A percentile compares a stretch with the other conserved stretches of the same genome.
phyloP scores from a whole-genome alignment of 2,888 invertebrate genomes.

The Aricia artaxerxes region DNA sequence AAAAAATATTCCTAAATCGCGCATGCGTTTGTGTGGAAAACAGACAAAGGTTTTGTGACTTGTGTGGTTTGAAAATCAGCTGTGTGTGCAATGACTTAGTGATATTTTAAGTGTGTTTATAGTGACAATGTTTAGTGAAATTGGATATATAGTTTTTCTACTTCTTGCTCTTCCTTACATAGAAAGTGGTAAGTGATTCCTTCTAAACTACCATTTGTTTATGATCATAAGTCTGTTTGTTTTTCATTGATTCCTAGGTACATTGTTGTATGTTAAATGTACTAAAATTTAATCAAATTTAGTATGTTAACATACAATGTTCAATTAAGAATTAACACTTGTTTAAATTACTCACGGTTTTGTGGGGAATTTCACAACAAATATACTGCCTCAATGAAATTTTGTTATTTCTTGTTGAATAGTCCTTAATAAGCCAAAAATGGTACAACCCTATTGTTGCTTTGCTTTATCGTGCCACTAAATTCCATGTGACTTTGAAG shows the following conservation, averaged over 20 bases:
- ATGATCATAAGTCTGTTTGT: slow-evolving; percentile 13
- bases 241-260: slow-evolving; percentile 6
- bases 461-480: background rate
- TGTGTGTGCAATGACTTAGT: slow-evolving; percentile 81
- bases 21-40: slow-evolving; percentile 80
- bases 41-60: slow-evolving; percentile 80
- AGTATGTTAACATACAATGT: background rate
- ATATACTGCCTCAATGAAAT: background rate
- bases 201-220: background rate
- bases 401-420: background rate
- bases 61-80: slow-evolving; percentile 80
- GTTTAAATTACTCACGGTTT: background rate
- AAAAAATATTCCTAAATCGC: slow-evolving; percentile 77
- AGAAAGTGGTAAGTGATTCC: slow-evolving; percentile 83
- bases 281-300: background rate
- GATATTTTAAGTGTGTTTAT: slow-evolving; percentile 70
- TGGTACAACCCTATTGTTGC: background rate
- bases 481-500: background rate
- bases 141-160: slow-evolving; percentile 84
- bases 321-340: background rate
- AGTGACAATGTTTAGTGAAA: slow-evolving; percentile 83
- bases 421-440: background rate
- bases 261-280: background rate
- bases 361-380: background rate
- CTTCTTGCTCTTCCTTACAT: slow-evolving; percentile 85